A percentile compares a stretch with the other conserved stretches of the same genome.
Evolutionary conservation across 2,797 vertebrate species (phyloP).

Genomic region (Tinamus major): DNA sequence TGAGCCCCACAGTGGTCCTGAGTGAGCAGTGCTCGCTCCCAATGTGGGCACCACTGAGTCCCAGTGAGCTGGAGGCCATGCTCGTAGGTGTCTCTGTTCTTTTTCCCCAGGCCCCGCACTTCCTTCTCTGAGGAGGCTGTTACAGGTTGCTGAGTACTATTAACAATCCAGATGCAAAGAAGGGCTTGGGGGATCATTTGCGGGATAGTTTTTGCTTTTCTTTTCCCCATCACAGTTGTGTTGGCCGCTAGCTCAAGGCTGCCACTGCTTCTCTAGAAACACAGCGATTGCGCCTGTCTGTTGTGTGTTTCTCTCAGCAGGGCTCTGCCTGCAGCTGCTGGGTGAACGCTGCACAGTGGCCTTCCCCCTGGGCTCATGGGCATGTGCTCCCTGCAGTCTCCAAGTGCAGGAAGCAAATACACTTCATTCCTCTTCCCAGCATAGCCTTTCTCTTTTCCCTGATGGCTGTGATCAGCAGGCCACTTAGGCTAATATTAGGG

Average conservation of each 20-base stretch:
- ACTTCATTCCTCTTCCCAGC: neutral
- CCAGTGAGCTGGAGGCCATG: accelerated
- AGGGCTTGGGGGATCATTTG: too few species aligned
- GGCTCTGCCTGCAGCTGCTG: accelerated
- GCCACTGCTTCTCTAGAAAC: neutral
- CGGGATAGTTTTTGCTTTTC: too few species aligned
- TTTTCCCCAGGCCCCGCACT: accelerated
- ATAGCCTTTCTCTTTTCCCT: neutral
- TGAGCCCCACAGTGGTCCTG: accelerated
- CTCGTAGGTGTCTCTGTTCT: neutral
- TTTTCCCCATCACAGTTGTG: neutral
- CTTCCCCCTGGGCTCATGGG: accelerated
- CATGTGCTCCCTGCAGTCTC: accelerated
- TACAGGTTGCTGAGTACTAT: neutral
- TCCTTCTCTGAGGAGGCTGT: accelerated
- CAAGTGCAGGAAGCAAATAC: neutral
- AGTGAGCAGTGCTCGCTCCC: accelerated
- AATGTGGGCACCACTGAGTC: accelerated
- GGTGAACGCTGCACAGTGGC: accelerated
- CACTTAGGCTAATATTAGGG: neutral
- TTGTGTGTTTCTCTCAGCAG: neutral
- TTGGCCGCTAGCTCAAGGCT: neutral
- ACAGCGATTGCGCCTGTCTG: accelerated
- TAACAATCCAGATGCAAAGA: neutral
- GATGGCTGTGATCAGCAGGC: neutral